Conservation (phyloP, 2,797 vertebrate genomes). For the Agapornis canus region DNA sequence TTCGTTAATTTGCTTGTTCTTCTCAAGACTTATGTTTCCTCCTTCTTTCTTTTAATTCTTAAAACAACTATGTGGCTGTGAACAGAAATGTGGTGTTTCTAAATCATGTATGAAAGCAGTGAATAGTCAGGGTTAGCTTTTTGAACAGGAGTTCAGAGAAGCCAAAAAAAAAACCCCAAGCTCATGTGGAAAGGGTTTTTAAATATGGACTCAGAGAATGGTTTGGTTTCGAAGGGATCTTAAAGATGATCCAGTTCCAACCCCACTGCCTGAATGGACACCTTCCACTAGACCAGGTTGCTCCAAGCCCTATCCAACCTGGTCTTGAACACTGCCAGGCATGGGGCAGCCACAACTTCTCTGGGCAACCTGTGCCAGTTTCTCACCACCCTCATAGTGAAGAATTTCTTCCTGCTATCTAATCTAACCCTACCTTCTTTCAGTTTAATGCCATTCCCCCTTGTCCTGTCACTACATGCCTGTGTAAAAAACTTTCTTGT, state of each 20-base stretch:
- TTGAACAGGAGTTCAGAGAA: not conserved
- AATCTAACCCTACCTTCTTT: not conserved
- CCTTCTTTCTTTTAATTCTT: not conserved
- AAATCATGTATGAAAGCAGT: not conserved
- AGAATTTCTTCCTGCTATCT: not conserved
- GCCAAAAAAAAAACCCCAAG: not conserved
- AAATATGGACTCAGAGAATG: not conserved
- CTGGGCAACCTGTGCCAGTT: not conserved
- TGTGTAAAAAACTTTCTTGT: not conserved
- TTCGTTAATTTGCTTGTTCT: not conserved
- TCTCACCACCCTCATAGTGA: not conserved
- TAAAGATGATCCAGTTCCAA: not conserved
- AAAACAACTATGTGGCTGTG: not conserved
- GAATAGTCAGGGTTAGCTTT: not conserved
- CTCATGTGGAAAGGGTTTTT: not conserved
- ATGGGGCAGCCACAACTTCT: not conserved
- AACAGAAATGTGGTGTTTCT: not conserved
- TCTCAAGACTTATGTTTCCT: not conserved
- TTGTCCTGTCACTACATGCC: not conserved
- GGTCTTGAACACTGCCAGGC: not conserved
- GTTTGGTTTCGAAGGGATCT: not conserved
- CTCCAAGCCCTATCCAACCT: not conserved
- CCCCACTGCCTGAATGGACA: not conserved
- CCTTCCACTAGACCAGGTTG: not conserved
- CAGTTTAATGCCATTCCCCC: not conserved